Evolutionary conservation across 2,888 invertebrate genomes (phyloP).

Genomic region (Alloplasta piceator): DNA sequence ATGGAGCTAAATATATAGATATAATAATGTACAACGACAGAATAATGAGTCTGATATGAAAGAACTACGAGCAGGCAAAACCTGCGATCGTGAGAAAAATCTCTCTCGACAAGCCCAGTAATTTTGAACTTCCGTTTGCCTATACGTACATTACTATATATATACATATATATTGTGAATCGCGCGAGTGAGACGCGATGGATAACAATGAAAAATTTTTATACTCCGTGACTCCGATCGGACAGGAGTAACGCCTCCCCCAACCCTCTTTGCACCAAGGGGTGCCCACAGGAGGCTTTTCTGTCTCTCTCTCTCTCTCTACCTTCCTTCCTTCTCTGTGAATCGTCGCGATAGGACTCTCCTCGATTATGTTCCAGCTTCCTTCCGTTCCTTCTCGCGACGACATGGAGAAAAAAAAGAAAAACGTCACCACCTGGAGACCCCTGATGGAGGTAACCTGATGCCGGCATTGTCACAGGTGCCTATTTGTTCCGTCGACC

Average conservation of each 20-base stretch:
- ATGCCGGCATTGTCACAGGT: conserved; percentile 78
- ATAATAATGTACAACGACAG: background rate
- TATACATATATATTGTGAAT: conserved; percentile 31
- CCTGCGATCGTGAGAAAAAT: conserved; percentile 79
- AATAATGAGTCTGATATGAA: conserved; percentile 50
- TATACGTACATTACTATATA: too few relatives aligned
- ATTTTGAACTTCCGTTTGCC: conserved; percentile 82
- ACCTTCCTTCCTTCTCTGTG: conserved; percentile 54
- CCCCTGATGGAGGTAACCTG: conserved; percentile 75
- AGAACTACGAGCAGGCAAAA: conserved; percentile 27
- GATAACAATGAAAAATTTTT: conserved; percentile 67
- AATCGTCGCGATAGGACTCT: conserved; percentile 2
- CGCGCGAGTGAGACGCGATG: conserved; percentile 70
- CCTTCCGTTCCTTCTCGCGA: conserved; percentile 25
- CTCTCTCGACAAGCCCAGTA: conserved; percentile 73
- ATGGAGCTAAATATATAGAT: conserved; percentile 10
- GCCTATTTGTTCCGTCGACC: conserved; percentile 75
- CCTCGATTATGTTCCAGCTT: conserved; percentile 39
- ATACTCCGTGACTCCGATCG: conserved; percentile 39
- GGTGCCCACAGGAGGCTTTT: conserved; percentile 37
- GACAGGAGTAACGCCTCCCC: conserved; percentile 63
- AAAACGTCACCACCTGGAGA: conserved; percentile 64
- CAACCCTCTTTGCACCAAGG: conserved; percentile 49
- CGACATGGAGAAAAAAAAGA: background rate
- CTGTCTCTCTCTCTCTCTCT: conserved; percentile 26